Percentiles rank a stretch among this genome's conserved stretches.
Conservation (phyloP, 2,797 vertebrate genomes). For the Pseudotriccus pelzelni region DNA sequence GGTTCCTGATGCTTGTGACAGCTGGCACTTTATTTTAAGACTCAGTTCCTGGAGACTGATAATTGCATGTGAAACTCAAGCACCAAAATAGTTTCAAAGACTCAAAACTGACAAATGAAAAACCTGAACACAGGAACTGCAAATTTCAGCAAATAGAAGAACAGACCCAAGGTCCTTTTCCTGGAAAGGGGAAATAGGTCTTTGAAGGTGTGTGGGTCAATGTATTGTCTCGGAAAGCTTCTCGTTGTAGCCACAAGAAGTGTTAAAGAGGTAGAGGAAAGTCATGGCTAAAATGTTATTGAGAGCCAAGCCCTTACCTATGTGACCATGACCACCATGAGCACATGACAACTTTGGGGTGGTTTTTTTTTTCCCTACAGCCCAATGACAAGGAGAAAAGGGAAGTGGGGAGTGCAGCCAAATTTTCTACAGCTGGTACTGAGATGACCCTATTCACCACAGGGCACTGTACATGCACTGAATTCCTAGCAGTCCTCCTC, state of each 20-base stretch:
- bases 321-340: background rate
- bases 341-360: background rate
- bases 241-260: background rate
- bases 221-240: background rate
- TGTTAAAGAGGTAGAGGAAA: background rate
- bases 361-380: background rate
- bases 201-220: background rate
- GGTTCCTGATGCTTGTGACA: background rate
- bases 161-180: background rate
- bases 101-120: background rate
- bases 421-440: background rate
- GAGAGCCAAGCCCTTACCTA: background rate
- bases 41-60: background rate
- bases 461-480: background rate
- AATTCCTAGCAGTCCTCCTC: background rate
- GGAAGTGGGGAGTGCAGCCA: background rate
- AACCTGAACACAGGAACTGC: background rate
- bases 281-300: background rate
- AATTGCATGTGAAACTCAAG: background rate
- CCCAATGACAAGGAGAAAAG: background rate
- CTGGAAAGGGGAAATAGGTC: background rate
- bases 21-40: background rate
- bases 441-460: background rate
- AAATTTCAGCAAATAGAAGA: background rate
- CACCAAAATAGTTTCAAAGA: background rate